phyloP scores from a whole-genome alignment of 2,797 vertebrate species.

The Melanotaenia maccullochi region DNA sequence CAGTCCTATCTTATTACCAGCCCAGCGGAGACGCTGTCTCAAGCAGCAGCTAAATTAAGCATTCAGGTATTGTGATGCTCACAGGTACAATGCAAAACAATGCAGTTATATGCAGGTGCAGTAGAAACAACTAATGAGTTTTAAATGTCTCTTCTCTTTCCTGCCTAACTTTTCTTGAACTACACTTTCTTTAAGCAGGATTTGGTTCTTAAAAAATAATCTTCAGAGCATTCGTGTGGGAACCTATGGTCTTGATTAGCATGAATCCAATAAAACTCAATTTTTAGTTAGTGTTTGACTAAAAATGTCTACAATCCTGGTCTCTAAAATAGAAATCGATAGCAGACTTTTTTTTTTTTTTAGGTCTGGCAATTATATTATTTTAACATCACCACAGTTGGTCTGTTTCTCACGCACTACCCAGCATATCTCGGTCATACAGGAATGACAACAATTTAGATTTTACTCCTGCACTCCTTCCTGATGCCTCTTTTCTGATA shows the following conservation, averaged over 20 bases:
- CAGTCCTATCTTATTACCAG: slow-evolving; percentile 56
- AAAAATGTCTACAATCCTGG: slow-evolving; percentile 15
- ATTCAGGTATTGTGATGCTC: slow-evolving; percentile 24
- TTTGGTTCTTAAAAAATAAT: background rate
- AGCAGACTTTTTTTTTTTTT: slow-evolving; percentile 1
- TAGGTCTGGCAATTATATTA: slow-evolving; percentile 20
- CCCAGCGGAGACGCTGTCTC: slow-evolving; percentile 26
- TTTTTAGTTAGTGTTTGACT: slow-evolving; percentile 16
- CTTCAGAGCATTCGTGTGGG: background rate
- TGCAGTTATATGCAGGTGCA: slow-evolving; percentile 29
- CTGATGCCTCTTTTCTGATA: slow-evolving; percentile 14
- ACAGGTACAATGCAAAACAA: slow-evolving; percentile 45
- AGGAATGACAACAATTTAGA: slow-evolving; percentile 8
- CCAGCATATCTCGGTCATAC: too few species aligned
- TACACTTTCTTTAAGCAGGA: background rate
- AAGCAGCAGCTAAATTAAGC: slow-evolving; percentile 47
- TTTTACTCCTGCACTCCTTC: background rate
- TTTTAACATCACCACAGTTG: slow-evolving; percentile 37
- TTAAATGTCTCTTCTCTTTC: slow-evolving; percentile 19
- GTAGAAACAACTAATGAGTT: slow-evolving; percentile 50
- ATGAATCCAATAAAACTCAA: background rate
- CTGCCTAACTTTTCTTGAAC: slow-evolving; percentile 20
- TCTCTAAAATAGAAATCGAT: background rate
- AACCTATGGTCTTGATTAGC: slow-evolving; percentile 16
- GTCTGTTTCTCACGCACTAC: slow-evolving; percentile 21